phyloP scores from a whole-genome alignment of 2,113 vertebrate species.

The Eurypyga helias region DNA sequence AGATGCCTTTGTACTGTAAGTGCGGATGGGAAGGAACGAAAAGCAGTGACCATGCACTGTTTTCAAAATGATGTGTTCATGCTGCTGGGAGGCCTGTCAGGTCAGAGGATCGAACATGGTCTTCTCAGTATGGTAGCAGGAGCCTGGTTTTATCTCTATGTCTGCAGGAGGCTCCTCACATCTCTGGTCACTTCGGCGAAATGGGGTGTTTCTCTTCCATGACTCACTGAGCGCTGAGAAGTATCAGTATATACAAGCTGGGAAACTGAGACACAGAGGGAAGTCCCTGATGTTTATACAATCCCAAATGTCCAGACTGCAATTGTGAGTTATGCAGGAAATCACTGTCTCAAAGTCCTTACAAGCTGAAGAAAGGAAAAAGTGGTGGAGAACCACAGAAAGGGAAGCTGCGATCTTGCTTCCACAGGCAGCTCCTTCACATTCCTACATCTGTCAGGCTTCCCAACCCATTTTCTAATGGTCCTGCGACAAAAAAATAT shows the following conservation, averaged over 20 bases:
- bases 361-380: background rate
- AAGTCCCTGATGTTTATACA: background rate
- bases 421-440: background rate
- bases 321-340: background rate
- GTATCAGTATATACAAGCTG: background rate
- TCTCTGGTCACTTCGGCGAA: background rate
- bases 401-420: background rate
- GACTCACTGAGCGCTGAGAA: background rate
- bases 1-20: background rate
- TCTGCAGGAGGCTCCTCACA: fast-evolving
- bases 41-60: too few relatives aligned
- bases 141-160: background rate
- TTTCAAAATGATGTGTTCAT: too few relatives aligned
- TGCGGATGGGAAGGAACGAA: background rate
- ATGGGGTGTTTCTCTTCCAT: fast-evolving
- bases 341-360: background rate
- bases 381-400: background rate
- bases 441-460: background rate
- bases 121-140: background rate
- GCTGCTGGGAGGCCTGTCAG: background rate
- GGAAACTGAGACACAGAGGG: background rate
- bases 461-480: background rate
- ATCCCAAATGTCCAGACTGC: background rate
- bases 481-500: background rate
- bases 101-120: background rate